Base-by-base conservation (phyloP, 2,113 vertebrate species). In the Hepsetus odoe region DNA sequence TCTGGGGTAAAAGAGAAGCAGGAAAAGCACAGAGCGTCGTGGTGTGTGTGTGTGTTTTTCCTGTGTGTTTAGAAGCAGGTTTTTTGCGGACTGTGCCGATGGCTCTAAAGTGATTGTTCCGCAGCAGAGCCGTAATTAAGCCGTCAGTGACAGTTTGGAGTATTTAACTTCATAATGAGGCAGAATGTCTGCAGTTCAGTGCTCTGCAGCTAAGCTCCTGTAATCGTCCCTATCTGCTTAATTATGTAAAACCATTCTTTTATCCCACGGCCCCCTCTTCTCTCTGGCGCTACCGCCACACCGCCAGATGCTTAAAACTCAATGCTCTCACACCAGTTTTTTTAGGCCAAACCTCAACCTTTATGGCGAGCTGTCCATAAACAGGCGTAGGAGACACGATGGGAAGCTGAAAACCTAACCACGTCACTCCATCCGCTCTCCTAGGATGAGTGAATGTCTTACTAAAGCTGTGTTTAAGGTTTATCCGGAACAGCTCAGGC, bases 101-200 rank as follows among this genome's bases (percentile, higher is more conserved):
- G 87, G 83, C 85, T 88, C 80, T 79, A 67, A 88, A 89, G 81
- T 81, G 85, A 90, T 92, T 89, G 89, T 90, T 90, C 87, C 75
- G 81, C 67, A 55, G 84, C 83, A 75, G 78, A 89, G 84, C 87
- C 85, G 87, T 92, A 91, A 93, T 92, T 91, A 91, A 93, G 88
- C 82, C 87, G 85, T 92, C 89, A 92, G 83, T 86, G 85, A 89
- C 86, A 90, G 90, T 91, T 89, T 90, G 83, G 87, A 90, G 89
- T 92, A 88, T 92, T 92, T 93, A 89, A 90, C 86, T 91, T 90
- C 83, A 89, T 92, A 92, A 92, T 91, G 89, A 90, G 88, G 83
- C 86, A 83, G 85, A 88, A 88, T 90, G 89, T 86, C 85, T 28
- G 65, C 88, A 87, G 89, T 89, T 89, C 86, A 79, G 72, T 85